phyloP scores from a whole-genome alignment of 1,140 invertebrate genomes.

The Thalassaphorura encarpata region DNA sequence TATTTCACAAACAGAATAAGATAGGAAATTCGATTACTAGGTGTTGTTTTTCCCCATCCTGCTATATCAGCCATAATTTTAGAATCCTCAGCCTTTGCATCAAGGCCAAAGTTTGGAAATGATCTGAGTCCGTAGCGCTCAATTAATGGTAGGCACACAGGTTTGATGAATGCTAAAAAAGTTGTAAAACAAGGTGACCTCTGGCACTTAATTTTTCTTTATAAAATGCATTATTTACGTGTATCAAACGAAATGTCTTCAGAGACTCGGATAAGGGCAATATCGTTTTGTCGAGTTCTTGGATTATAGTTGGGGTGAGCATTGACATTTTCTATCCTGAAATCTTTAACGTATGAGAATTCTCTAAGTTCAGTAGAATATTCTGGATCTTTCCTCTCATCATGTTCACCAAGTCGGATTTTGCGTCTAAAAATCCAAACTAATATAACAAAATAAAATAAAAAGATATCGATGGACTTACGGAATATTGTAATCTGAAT shows the following conservation, averaged over 20 bases:
- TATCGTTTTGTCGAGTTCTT: slow-evolving; percentile 46
- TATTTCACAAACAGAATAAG: too few species aligned
- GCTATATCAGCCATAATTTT: slow-evolving; percentile 14
- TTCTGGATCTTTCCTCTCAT: slow-evolving; percentile 17
- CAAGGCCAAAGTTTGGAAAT: background rate
- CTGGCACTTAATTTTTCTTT: background rate
- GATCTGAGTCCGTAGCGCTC: slow-evolving; percentile 6
- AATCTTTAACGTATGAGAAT: background rate
- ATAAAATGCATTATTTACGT: background rate
- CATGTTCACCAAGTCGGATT: slow-evolving; percentile 26
- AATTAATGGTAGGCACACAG: slow-evolving; percentile 11
- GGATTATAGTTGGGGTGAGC: slow-evolving; percentile 40
- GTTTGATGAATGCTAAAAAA: slow-evolving; percentile 2
- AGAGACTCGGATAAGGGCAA: slow-evolving; percentile 49
- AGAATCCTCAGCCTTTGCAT: background rate
- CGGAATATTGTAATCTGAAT: background rate
- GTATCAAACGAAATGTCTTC: slow-evolving; percentile 41
- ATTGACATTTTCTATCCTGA: slow-evolving; percentile 3
- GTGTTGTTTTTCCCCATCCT: slow-evolving; percentile 28
- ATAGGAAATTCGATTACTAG: too few species aligned
- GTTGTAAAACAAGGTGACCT: slow-evolving; percentile 3
- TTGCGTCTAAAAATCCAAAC: background rate
- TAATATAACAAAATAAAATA: background rate
- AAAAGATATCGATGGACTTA: background rate
- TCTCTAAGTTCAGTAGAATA: slow-evolving; percentile 31